Base-by-base conservation (phyloP, 2,113 vertebrate genomes). In the Cinclus mexicanus region DNA sequence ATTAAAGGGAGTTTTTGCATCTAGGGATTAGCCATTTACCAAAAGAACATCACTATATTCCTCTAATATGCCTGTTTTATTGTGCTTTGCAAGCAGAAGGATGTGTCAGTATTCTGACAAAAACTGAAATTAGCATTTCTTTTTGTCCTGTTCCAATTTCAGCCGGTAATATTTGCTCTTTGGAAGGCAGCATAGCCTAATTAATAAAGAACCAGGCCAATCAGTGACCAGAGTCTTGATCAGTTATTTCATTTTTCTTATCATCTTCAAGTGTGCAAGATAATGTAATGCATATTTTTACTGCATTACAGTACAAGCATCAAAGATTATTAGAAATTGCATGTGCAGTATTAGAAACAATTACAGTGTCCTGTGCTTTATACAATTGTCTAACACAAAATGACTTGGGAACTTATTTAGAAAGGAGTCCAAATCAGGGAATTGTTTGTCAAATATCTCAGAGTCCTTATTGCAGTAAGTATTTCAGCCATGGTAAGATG, bases 121-220 rank as follows among this genome's bases (percentile, higher is more conserved):
- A 97, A 95, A 78, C 53, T 94, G 86, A 94, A 86, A 94, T 92
- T 94, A 95, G 25, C 82, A 61, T 96, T 95, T 97, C 61, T 63
- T 95, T 97, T 97, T 91, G 87, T 94, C 83, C 82, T 85, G 19
- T 87, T 97, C 74, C 94, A 81, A 94, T 95, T 97, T 97, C 85
- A 93, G 56, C 46, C 93, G 79, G 55, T 91, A 96, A 91, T 93
- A 96, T 83, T 96, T 93, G 77, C 86, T 94, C 72, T 83, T 83
- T 42, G 31, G 91, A 90, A 90, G 63, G 11, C 25, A 92, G 31
- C 9, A 39, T 24, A 17, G 18, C 3, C 28, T 57, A 65, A 85
- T 93, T 64, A 79, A n/a, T 20, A 69, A 69, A 82, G 19, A 25
- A 67, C 35, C 41, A 57, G 20, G n/a, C 23, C 5, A 5, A 69